Conservation (phyloP, 2,888 invertebrate species). For the Tridacna gigas region DNA sequence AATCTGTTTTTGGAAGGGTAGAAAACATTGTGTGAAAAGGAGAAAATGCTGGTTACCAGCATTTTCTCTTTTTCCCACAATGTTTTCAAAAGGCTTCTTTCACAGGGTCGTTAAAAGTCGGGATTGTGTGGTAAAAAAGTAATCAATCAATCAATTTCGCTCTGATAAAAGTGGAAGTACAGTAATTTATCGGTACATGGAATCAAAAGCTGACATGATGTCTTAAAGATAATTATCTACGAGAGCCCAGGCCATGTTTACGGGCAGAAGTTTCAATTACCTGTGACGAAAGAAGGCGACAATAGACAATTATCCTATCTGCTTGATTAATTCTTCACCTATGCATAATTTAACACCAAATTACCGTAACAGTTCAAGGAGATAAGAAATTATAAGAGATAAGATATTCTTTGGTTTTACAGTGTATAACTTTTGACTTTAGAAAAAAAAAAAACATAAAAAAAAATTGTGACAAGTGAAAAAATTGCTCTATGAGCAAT, state of each 20-base stretch:
- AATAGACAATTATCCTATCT: conserved; percentile 19
- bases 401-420: neutral
- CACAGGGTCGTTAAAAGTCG: no score
- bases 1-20: no score
- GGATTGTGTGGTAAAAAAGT: no score
- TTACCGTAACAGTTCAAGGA: neutral
- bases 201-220: no score
- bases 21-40: no score
- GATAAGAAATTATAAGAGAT: neutral
- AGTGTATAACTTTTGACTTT: neutral
- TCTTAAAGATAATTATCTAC: no score
- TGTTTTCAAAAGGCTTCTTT: no score
- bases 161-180: no score
- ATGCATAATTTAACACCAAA: conserved; percentile 19
- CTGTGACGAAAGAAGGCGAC: conserved; percentile 7
- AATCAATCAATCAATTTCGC: no score
- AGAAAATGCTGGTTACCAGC: no score
- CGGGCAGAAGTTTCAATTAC: conserved; percentile 9
- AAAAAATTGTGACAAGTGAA: neutral
- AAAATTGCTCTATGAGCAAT: neutral
- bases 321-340: conserved; percentile 22
- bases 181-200: no score
- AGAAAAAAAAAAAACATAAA: neutral
- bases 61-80: no score
- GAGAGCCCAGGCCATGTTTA: neutral